phyloP scores from a whole-genome alignment of 2,113 vertebrate species.

The Condylura cristata region DNA sequence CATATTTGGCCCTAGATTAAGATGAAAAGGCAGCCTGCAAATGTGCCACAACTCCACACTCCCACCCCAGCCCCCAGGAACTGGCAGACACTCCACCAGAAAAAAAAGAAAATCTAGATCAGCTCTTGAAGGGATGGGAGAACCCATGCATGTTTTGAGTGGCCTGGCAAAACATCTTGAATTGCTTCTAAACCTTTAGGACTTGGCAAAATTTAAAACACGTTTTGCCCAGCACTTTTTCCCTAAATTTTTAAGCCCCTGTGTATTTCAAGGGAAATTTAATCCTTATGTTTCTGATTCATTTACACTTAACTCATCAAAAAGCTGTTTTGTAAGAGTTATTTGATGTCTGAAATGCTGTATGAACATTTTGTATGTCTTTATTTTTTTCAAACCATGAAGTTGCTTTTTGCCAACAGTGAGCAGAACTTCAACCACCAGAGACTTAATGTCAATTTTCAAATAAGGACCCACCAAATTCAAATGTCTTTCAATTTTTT shows the following conservation, averaged over 20 bases:
- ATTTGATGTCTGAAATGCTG: constrained; percentile 71
- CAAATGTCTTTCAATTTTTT: constrained; percentile 29
- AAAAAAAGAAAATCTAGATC: constrained; percentile 36
- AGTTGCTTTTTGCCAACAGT: constrained; percentile 46
- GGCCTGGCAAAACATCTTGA: constrained; percentile 73
- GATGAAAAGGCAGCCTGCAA: neutral
- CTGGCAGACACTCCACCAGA: neutral
- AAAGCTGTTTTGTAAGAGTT: constrained; percentile 72
- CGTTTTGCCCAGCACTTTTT: constrained; percentile 67
- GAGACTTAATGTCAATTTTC: constrained; percentile 13
- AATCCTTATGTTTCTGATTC: constrained; percentile 79
- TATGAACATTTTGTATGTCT: constrained; percentile 40
- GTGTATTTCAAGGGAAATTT: constrained; percentile 79
- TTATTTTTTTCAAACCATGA: neutral
- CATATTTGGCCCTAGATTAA: neutral
- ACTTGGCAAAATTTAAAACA: constrained; percentile 78
- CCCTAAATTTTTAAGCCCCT: constrained; percentile 75
- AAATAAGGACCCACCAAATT: neutral
- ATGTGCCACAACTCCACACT: neutral
- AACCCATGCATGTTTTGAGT: constrained; percentile 31
- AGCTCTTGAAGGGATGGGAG: constrained; percentile 36
- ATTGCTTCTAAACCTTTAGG: constrained; percentile 77
- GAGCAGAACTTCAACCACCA: constrained; percentile 44
- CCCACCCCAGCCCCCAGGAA: neutral
- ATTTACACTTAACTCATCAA: constrained; percentile 81